A percentile compares a stretch with the other conserved stretches of the same genome.
phyloP scores from a whole-genome alignment of 37 sponge, comb jelly and placozoan species.

The Mnemiopsis leidyi region DNA sequence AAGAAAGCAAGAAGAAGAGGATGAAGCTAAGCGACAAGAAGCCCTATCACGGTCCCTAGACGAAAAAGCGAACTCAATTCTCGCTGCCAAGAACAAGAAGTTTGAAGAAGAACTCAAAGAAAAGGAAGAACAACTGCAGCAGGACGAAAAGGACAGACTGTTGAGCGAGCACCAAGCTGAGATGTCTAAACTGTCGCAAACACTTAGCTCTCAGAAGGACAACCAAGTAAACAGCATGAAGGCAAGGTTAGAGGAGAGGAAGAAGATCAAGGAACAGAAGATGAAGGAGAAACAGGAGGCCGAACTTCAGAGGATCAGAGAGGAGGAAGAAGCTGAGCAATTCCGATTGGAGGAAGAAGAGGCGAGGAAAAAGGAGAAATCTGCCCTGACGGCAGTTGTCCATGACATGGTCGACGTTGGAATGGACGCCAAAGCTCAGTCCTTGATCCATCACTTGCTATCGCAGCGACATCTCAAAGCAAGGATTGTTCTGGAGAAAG shows the following conservation, averaged over 20 bases:
- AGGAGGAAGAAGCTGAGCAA: neutral
- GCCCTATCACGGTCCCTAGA: neutral
- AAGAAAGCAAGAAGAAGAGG: neutral
- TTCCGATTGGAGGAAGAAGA: neutral
- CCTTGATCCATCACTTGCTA: neutral
- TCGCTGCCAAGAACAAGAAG: neutral
- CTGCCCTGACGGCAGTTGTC: neutral
- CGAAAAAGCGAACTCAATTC: neutral
- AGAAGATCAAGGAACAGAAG: neutral
- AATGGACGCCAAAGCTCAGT: conserved; percentile 8
- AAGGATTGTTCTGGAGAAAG: neutral
- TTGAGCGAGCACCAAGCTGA: neutral
- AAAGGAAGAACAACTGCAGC: neutral
- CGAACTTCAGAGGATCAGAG: neutral
- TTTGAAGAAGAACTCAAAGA: neutral
- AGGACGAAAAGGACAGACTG: neutral
- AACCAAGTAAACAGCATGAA: neutral
- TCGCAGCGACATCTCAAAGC: neutral
- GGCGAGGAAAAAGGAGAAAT: neutral
- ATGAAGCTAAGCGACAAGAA: neutral
- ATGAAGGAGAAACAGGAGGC: neutral
- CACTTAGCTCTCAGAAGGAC: neutral
- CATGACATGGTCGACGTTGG: conserved; percentile 24
- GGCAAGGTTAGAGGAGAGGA: neutral
- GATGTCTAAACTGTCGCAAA: neutral